Base-by-base conservation (phyloP, 2,797 vertebrate genomes). In the Crotalus adamanteus region DNA sequence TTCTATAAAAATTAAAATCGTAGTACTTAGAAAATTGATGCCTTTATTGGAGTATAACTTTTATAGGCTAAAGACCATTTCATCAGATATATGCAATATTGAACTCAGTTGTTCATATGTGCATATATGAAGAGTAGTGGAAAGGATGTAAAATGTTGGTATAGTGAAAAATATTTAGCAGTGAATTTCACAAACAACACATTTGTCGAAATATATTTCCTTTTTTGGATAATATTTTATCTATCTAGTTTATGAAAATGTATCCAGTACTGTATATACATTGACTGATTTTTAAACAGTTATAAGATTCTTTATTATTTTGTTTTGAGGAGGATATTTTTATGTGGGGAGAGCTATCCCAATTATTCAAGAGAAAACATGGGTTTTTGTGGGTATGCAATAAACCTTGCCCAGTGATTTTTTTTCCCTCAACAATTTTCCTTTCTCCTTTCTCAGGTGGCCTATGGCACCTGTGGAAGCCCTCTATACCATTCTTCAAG, bases 401-500 rank as follows among this genome's bases (percentile, higher is more conserved):
- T 56, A 78, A 22, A 20, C 13, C n/a, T 78, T n/a, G 1, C 8
- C 53, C 42, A 31, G 2, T 47, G 51, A 14, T 28, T 60, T 47
- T 47, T 90, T 25, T 37, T 31, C 13, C n/a, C 2, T 31, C 18
- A 88, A 83, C 18, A 8, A 9, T 28, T 93, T 91, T 53, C 51
- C 26, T 28, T 57, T 91, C 57, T 91, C 6, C 31, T 55, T 93
- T 86, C 60, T 56, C 55, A 93, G 90, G 51, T 53, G 83, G 42
- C 42, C 28, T 47, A 3, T 57, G n/a, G 20, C 0, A 4, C 18
- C 28, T 63, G 96, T 96, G 96, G 94, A 97, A 47, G 57, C 91
- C 25, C 93, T 97, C 9, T 97, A 97, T 91, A 87, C 93, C 42
- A 94, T 90, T 51, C 94, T 97, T 0, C 37, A 95, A 92, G 26